These are phyloP conservation scores for Lasiurus borealis DNA, from an alignment of 2,113 vertebrate genomes.

Conservation along the genomic window DNA sequence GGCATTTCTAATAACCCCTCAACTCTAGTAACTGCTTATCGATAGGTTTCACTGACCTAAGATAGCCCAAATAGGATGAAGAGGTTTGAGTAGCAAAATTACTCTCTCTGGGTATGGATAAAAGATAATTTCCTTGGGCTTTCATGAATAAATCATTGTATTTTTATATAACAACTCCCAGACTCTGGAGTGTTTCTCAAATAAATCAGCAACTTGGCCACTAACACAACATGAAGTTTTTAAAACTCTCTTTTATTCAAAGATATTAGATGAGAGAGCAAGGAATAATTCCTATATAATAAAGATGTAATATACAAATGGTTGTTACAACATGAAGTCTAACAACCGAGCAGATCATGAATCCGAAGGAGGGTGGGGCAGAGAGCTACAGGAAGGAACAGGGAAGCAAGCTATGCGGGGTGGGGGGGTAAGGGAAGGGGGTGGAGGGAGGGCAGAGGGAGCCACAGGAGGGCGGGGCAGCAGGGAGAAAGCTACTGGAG, in stretches of 20 bases:
- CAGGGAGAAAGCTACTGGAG: too few species aligned
- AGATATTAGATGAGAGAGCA: background rate
- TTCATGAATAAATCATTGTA: slow-evolving; percentile 17
- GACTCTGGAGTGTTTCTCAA: background rate
- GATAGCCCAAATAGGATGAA: background rate
- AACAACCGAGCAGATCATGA: too few species aligned
- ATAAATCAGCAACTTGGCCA: background rate
- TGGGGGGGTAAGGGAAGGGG: too few species aligned
- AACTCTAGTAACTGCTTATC: background rate
- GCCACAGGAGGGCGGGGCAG: too few species aligned
- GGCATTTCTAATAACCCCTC: background rate
- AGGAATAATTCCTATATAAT: background rate
- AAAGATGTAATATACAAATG: too few species aligned
- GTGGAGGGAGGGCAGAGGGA: too few species aligned
- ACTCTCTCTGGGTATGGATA: background rate
- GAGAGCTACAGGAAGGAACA: too few species aligned
- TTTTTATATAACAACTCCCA: background rate
- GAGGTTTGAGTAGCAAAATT: background rate
- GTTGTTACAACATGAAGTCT: too few species aligned
- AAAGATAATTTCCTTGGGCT: slow-evolving; percentile 48
- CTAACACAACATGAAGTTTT: background rate
- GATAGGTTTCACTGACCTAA: background rate
- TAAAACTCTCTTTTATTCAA: background rate
- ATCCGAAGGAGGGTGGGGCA: too few species aligned
- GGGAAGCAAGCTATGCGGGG: too few species aligned